A percentile compares a stretch with the other conserved stretches of the same genome.
Conservation (phyloP, 2,888 invertebrate species). For the Lacanobia wlatinum region DNA sequence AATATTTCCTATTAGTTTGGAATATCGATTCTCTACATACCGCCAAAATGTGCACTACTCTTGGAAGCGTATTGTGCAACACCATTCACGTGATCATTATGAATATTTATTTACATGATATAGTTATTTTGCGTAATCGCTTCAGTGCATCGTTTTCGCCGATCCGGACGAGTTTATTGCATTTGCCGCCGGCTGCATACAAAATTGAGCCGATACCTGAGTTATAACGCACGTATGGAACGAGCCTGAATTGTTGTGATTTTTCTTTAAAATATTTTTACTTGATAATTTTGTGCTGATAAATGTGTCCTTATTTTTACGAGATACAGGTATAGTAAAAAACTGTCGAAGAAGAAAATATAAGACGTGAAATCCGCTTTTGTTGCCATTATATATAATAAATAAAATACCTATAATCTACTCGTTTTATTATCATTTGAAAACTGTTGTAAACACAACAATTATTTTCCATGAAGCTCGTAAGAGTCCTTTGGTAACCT, state of each 20-base stretch:
- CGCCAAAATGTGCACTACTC: constrained; percentile 38
- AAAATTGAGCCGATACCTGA: constrained; percentile 58
- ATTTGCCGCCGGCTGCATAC: constrained; percentile 65
- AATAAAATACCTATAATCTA: background rate
- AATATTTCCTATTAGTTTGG: constrained; percentile 45
- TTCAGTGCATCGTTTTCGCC: constrained; percentile 61
- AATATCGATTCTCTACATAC: constrained; percentile 52
- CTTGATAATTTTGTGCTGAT: background rate
- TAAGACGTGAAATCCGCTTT: background rate
- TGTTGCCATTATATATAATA: no score
- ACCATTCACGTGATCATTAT: constrained; percentile 37
- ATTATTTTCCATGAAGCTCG: constrained; percentile 6
- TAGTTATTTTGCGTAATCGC: constrained; percentile 54
- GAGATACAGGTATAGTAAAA: no score
- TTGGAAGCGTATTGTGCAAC: constrained; percentile 43
- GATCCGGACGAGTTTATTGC: constrained; percentile 60
- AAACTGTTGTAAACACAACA: background rate
- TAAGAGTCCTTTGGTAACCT: constrained; percentile 25
- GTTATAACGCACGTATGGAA: constrained; percentile 37
- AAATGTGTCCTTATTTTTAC: background rate
- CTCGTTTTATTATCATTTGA: background rate
- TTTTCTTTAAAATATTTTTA: constrained; percentile 27
- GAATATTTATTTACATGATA: constrained; percentile 51
- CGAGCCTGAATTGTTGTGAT: constrained; percentile 5
- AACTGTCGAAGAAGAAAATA: background rate